phyloP scores from a whole-genome alignment of 1,140 invertebrate species.

The Magallana ariakensis region DNA sequence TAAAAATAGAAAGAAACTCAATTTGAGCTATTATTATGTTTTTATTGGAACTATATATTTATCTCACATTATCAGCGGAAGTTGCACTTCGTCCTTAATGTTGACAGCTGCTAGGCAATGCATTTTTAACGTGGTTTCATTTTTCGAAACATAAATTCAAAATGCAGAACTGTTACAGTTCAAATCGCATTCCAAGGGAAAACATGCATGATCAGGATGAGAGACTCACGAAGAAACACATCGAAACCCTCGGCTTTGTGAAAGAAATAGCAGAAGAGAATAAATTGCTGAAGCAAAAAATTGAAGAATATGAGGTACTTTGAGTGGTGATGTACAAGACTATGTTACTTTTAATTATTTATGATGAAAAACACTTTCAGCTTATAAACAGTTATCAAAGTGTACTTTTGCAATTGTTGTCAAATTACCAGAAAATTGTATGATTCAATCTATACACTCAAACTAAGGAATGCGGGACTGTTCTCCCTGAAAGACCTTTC shows the following conservation, averaged over 20 bases:
- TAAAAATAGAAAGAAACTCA: no score
- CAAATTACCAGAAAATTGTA: no score
- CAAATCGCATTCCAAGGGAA: constrained; percentile 68
- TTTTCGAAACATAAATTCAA: constrained; percentile 9
- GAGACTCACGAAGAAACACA: constrained; percentile 72
- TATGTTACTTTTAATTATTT: background rate
- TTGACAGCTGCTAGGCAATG: constrained; percentile 66
- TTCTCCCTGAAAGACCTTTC: no score
- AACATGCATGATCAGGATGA: constrained; percentile 69
- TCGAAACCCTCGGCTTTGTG: constrained; percentile 75
- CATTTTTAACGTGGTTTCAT: constrained; percentile 24
- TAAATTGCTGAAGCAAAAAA: constrained; percentile 70
- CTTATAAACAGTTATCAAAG: no score
- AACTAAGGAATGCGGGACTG: no score
- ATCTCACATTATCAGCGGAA: background rate
- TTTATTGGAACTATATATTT: constrained; percentile 5
- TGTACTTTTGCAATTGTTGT: no score
- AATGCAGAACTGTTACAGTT: constrained; percentile 70
- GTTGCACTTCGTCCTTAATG: constrained; percentile 46
- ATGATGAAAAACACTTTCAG: no score
- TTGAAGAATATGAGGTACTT: constrained; percentile 75
- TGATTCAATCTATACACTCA: no score
- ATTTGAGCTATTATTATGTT: background rate
- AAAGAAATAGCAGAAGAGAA: constrained; percentile 77
- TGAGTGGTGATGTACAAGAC: background rate